Conservation (phyloP, 1,140 invertebrate genomes). For the Drosophila hydei region DNA sequence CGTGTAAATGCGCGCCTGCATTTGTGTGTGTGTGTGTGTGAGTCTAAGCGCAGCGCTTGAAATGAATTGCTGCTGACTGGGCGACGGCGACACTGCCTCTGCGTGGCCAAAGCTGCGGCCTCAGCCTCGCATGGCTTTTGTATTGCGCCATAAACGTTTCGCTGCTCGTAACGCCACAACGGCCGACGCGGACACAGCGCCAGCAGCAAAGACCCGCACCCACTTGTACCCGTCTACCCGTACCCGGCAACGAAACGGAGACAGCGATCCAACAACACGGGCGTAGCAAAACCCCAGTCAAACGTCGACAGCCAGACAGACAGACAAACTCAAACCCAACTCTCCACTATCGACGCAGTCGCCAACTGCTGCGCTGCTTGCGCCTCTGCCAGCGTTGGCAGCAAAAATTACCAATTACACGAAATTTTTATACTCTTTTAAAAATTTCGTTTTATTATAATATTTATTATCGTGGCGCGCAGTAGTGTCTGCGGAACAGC, state of each 20-base stretch:
- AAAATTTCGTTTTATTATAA: conserved; percentile 84
- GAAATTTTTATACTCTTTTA: conserved; percentile 84
- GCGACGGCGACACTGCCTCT: conserved; percentile 52
- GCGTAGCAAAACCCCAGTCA: conserved; percentile 23
- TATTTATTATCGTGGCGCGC: conserved; percentile 84
- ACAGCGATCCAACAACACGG: conserved; percentile 42
- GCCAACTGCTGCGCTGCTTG: conserved; percentile 47
- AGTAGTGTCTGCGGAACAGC: conserved; percentile 83
- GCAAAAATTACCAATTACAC: conserved; percentile 84
- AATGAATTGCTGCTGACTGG: conserved; percentile 72
- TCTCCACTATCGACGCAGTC: conserved; percentile 56
- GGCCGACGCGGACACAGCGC: conserved; percentile 72
- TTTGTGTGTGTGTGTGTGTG: conserved; percentile 13
- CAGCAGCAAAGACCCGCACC: conserved; percentile 52
- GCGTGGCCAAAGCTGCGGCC: conserved; percentile 69
- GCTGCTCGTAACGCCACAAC: conserved; percentile 84
- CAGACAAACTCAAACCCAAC: conserved; percentile 60
- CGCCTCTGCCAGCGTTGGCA: conserved; percentile 63
- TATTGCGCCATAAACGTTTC: conserved; percentile 84
- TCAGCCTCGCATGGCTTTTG: conserved; percentile 83
- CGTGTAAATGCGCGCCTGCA: conserved; percentile 29
- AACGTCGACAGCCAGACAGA: conserved; percentile 18
- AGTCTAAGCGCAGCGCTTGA: conserved; percentile 62
- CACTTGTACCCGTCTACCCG: conserved; percentile 36
- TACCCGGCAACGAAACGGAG: conserved; percentile 36